Percentiles rank a stretch among this genome's conserved stretches.
Conservation (phyloP, 2,797 vertebrate species). For the Parotocinclus haroldoi region DNA sequence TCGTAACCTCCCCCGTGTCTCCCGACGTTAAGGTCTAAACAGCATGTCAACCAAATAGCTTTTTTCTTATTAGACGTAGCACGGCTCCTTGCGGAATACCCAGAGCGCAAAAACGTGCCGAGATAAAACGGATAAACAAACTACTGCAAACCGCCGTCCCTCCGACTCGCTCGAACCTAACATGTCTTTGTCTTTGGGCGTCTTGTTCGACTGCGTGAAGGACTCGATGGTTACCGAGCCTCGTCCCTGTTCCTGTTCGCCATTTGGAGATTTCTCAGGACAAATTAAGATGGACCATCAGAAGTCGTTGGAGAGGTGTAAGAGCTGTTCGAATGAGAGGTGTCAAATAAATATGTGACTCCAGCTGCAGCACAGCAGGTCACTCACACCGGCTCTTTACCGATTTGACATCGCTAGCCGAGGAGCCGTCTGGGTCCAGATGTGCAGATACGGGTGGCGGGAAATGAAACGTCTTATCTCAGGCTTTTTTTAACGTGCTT, state of each 20-base stretch:
- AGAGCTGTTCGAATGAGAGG: neutral
- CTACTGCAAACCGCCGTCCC: neutral
- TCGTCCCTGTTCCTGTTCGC: no score
- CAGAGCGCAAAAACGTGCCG: slow-evolving; percentile 14
- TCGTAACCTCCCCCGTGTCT: slow-evolving; percentile 49
- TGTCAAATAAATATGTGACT: neutral
- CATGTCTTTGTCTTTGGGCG: no score
- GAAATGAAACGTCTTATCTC: neutral
- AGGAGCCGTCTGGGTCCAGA: slow-evolving; percentile 16
- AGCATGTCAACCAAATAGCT: neutral
- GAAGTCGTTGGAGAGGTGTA: no score
- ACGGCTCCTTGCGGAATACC: slow-evolving; percentile 31
- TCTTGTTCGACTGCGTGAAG: no score
- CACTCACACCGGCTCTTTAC: slow-evolving; percentile 45
- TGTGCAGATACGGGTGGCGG: neutral
- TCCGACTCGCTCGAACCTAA: no score
- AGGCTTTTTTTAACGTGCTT: no score
- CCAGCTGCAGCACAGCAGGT: slow-evolving; percentile 35
- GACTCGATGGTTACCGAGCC: no score
- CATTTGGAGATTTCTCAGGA: no score
- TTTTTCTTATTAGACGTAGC: slow-evolving; percentile 32
- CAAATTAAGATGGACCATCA: no score
- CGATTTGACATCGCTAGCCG: slow-evolving; percentile 21
- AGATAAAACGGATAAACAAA: slow-evolving; percentile 43
- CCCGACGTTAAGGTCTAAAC: no score